These are phyloP conservation scores for Eubucco bourcierii DNA, from an alignment of 2,113 vertebrate genomes.

Conservation along the genomic window DNA sequence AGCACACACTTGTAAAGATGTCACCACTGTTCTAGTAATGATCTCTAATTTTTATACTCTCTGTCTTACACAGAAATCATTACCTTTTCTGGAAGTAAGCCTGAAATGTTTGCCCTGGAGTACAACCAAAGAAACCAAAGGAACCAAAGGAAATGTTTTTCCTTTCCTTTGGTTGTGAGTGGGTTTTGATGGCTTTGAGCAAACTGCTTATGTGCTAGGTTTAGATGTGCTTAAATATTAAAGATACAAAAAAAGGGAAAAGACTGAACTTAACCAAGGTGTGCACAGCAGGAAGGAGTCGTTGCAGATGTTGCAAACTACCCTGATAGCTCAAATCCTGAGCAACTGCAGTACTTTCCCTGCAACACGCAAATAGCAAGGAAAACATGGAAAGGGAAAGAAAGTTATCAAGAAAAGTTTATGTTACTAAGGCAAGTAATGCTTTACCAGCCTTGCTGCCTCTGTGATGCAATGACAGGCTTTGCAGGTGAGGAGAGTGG, in stretches of 20 bases:
- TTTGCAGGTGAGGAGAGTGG: background rate
- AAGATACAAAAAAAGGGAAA: background rate
- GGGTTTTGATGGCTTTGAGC: background rate
- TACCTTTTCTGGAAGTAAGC: background rate
- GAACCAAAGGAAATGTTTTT: background rate
- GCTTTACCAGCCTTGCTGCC: background rate
- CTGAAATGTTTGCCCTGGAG: background rate
- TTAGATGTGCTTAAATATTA: background rate
- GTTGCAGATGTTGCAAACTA: background rate
- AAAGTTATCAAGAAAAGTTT: background rate
- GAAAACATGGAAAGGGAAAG: background rate
- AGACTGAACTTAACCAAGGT: background rate
- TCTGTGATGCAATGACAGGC: background rate
- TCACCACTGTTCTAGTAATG: background rate
- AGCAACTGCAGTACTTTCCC: background rate
- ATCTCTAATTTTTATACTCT: background rate
- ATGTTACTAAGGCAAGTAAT: background rate
- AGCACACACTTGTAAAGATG: background rate
- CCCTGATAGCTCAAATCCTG: background rate
- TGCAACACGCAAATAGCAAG: background rate
- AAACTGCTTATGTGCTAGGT: background rate
- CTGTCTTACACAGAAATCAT: background rate
- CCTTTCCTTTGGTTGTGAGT: background rate
- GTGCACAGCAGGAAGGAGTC: background rate
- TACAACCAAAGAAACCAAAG: no score